Evolutionary conservation across 2,888 invertebrate species (phyloP).

Genomic region (Artemia sp.): DNA sequence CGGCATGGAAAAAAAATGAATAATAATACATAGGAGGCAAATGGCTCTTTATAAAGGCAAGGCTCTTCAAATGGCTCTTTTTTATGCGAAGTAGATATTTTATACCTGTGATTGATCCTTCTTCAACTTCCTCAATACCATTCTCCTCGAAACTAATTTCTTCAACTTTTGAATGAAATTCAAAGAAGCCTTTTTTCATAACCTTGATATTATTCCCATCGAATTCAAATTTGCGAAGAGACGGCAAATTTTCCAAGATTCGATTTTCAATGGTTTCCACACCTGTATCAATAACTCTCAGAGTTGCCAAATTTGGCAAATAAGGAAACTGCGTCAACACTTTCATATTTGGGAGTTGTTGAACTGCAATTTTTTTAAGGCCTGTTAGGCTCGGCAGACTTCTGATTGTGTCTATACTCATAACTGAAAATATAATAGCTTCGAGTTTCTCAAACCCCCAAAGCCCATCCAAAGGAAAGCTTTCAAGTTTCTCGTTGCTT

Average conservation of each 20-base stretch:
- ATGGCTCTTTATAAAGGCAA: too few species aligned
- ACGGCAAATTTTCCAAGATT: not conserved
- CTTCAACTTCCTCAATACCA: slow-evolving; percentile 4
- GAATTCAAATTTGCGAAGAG: not conserved
- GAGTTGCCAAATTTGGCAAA: slow-evolving; percentile 11
- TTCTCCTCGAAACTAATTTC: slow-evolving; percentile 3
- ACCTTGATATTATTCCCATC: slow-evolving; percentile 2
- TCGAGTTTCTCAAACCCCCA: slow-evolving; percentile 8
- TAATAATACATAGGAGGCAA: too few species aligned
- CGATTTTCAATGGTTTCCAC: not conserved
- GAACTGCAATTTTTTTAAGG: not conserved
- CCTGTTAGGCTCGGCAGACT: not conserved
- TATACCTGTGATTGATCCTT: not conserved
- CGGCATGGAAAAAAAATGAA: too few species aligned
- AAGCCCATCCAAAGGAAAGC: slow-evolving; percentile 2
- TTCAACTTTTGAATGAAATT: not conserved
- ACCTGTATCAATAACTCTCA: not conserved
- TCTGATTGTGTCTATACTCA: not conserved
- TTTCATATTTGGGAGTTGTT: not conserved
- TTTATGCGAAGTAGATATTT: too few species aligned
- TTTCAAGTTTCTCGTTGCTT: not conserved
- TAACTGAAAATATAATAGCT: not conserved
- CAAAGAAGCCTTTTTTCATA: not conserved
- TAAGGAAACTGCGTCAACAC: slow-evolving; percentile 2
- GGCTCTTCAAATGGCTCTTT: too few species aligned